Evolutionary conservation across 2,888 invertebrate genomes (phyloP).

Genomic region (Nycteola revayana): DNA sequence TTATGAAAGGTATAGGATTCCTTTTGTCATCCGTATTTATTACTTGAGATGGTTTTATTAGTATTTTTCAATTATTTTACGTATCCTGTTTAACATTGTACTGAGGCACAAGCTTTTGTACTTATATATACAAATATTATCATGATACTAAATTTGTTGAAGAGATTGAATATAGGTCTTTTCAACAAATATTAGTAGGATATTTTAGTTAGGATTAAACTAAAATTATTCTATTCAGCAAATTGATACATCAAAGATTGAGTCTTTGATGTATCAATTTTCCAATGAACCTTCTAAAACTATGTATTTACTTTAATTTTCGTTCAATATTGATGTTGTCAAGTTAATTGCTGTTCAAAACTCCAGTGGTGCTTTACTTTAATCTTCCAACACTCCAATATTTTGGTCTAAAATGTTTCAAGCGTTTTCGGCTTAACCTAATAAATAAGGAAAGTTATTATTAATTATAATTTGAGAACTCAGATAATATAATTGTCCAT

Average conservation of each 20-base stretch:
- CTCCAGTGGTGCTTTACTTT: conserved; percentile 36
- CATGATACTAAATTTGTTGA: too few species aligned
- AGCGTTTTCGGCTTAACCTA: conserved; percentile 37
- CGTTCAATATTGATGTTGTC: conserved; percentile 36
- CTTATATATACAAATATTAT: too few species aligned
- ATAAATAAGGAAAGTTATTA: conserved; percentile 43
- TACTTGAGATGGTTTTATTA: too few species aligned
- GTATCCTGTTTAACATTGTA: too few species aligned
- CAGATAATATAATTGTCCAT: conserved; percentile 13
- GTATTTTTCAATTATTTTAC: too few species aligned
- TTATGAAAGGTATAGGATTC: not conserved
- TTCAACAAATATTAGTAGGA: too few species aligned
- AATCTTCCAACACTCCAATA: conserved; percentile 37
- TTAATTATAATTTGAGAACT: conserved; percentile 32
- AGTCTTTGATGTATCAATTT: conserved; percentile 6
- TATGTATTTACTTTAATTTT: conserved; percentile 29
- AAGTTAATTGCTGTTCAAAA: conserved; percentile 41
- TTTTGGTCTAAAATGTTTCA: conserved; percentile 40
- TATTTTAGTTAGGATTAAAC: too few species aligned
- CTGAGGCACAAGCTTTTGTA: too few species aligned
- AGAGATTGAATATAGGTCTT: too few species aligned
- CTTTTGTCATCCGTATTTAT: not conserved
- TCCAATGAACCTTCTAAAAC: conserved; percentile 20
- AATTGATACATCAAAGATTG: not conserved
- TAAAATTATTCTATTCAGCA: not conserved